A percentile compares a stretch with the other conserved stretches of the same genome.
Conservation (phyloP, 2,113 vertebrate genomes). For the Lepisosteus oculatus region DNA sequence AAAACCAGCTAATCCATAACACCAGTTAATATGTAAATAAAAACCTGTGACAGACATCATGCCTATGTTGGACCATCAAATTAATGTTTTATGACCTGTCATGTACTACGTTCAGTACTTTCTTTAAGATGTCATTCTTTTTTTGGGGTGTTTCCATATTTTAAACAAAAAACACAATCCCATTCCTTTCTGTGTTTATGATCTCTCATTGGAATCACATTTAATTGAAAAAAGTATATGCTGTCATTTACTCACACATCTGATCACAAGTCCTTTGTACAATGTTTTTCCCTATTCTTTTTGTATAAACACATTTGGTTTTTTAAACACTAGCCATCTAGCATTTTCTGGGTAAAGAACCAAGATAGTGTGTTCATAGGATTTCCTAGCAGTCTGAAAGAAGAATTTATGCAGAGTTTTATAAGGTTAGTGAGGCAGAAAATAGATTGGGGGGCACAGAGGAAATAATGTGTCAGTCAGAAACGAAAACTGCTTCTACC, state of each 20-base stretch:
- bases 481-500: constrained; percentile 49
- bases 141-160: no score
- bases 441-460: constrained; percentile 74
- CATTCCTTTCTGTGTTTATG: not conserved
- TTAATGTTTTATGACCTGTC: no score
- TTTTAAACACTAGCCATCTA: constrained; percentile 53
- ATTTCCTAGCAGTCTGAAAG: constrained; percentile 61
- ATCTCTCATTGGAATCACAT: constrained; percentile 6
- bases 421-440: constrained; percentile 80
- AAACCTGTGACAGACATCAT: no score
- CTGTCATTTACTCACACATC: constrained; percentile 47
- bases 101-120: no score
- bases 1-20: no score
- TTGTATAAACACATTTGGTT: constrained; percentile 47
- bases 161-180: not conserved
- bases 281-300: not conserved
- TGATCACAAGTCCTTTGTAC: constrained; percentile 25
- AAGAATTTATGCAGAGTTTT: constrained; percentile 79
- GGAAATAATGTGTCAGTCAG: constrained; percentile 78
- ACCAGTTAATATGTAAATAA: no score
- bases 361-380: constrained; percentile 58
- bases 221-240: not conserved
- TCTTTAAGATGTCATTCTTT: no score
- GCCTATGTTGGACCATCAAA: no score
- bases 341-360: constrained; percentile 56